Evolutionary conservation across 2,888 invertebrate genomes (phyloP), one percentile per base, ranked within the genome.

Genomic region (Ischnura elegans): DNA sequence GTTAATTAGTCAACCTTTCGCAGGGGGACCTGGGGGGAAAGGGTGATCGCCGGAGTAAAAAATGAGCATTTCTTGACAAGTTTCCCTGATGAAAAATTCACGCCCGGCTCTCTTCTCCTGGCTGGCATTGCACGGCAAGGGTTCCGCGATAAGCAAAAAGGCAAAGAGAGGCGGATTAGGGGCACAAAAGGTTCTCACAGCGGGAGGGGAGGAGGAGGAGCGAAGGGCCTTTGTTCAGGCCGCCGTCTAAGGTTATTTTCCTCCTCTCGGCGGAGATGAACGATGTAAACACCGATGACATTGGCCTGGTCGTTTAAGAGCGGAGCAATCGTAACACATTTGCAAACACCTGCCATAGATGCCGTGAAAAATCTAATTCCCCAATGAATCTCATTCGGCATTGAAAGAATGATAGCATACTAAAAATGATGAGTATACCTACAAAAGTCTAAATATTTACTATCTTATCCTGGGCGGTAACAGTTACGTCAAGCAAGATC

Each of bases 1-100:
- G 76, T 76, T 76, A 76, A 76, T 76, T 76, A 76, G 76, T 76
- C 76, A 36, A 76, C 76, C 36, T 76, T 76, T 36, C 36, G 36
- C 76, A 36, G 36, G 36, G n/a, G 29, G 36, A 76, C n/a, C n/a
- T 25, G 76, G 10, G 76, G n/a, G 76, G 36, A 29, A 6, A 76
- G 29, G 29, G 36, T n/a, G 29, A 13, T 76, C 76, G 76, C 76
- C 10, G 2, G 76, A 13, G 76, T 36, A 76, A n/a, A n/a, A n/a
- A 61, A 76, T 36, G 76, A 76, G 76, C 76, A 76, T 36, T 76
- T 76, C 76, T 76, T 76, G 76, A 76, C 76, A 76, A 76, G 76
- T 36, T 76, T 29, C 16, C 29, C 29, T 76, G 76, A 76, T 76
- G 76, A 76, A 76, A 76, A 76, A 76, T 76, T 76, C 76, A 76